Conservation (phyloP, 2,888 invertebrate species). For the Lasius platythorax region DNA sequence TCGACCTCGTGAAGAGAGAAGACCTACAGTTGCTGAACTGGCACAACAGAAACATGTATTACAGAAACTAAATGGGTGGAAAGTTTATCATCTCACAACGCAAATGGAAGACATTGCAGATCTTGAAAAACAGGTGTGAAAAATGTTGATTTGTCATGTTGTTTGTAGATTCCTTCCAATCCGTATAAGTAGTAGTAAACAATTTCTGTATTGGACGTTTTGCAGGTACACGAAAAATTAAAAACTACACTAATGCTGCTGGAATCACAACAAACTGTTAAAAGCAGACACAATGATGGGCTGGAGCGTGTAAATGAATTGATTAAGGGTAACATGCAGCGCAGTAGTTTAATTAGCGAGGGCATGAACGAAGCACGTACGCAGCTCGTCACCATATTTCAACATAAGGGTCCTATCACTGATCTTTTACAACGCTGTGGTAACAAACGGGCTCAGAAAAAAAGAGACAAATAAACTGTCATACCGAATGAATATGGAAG, state of each 20-base stretch:
- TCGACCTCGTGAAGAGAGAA: slow-evolving; percentile 94
- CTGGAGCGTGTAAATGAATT: slow-evolving; percentile 84
- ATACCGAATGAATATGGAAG: slow-evolving; percentile 30
- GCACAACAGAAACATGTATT: slow-evolving; percentile 95
- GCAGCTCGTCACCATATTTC: slow-evolving; percentile 95
- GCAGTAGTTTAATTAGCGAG: slow-evolving; percentile 96
- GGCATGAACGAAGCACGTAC: slow-evolving; percentile 95
- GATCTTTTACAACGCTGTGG: slow-evolving; percentile 97
- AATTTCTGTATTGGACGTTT: slow-evolving; percentile 8
- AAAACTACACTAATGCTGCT: slow-evolving; percentile 82
- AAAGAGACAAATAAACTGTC: slow-evolving; percentile 90
- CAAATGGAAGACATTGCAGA: slow-evolving; percentile 96
- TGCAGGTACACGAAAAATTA: slow-evolving; percentile 83
- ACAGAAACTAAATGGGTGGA: slow-evolving; percentile 97
- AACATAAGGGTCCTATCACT: slow-evolving; percentile 95
- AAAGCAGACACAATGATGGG: slow-evolving; percentile 81
- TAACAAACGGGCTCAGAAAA: slow-evolving; percentile 96
- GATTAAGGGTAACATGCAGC: slow-evolving; percentile 96
- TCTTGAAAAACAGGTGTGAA: slow-evolving; percentile 82
- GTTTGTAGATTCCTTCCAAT: neutral
- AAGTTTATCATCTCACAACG: slow-evolving; percentile 95
- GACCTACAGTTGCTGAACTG: slow-evolving; percentile 94
- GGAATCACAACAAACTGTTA: slow-evolving; percentile 81
- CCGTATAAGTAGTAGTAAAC: neutral
- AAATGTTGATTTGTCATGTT: neutral